phyloP scores from a whole-genome alignment of 2,113 vertebrate genomes.

The Eurystomus gularis region DNA sequence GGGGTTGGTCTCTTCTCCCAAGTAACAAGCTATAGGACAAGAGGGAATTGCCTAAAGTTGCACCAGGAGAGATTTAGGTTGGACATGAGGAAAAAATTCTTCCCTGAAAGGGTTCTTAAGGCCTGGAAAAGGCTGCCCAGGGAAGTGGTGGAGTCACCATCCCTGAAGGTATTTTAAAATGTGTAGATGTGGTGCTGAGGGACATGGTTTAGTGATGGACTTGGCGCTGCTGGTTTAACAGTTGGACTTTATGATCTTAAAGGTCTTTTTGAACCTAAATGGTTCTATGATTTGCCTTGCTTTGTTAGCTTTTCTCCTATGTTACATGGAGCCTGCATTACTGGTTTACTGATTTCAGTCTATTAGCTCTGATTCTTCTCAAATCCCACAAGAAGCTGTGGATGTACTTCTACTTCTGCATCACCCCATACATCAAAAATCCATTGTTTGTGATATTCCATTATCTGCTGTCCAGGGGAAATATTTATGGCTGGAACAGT shows the following conservation, averaged over 20 bases:
- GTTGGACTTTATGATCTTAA: not conserved
- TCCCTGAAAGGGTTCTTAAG: too few relatives aligned
- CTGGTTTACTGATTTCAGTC: not conserved
- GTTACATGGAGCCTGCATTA: not conserved
- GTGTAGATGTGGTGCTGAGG: not conserved
- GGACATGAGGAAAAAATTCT: too few relatives aligned
- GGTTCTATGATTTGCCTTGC: not conserved
- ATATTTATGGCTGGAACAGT: not conserved
- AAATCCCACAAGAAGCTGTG: not conserved
- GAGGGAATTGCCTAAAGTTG: too few relatives aligned
- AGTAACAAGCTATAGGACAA: too few relatives aligned
- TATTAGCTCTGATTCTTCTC: not conserved
- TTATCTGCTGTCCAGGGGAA: not conserved
- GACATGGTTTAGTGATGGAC: not conserved
- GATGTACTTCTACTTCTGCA: not conserved
- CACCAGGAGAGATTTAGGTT: too few relatives aligned
- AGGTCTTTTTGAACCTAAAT: not conserved
- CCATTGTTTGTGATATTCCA: not conserved
- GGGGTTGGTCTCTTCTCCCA: too few relatives aligned
- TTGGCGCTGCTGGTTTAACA: not conserved
- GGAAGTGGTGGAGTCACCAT: too few relatives aligned
- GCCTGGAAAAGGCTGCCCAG: too few relatives aligned
- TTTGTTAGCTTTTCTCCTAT: not conserved
- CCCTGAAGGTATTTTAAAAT: not conserved
- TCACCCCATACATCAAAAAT: not conserved